A percentile compares a stretch with the other conserved stretches of the same genome.
Conservation (phyloP, 2,888 invertebrate genomes). For the Axea sp. region DNA sequence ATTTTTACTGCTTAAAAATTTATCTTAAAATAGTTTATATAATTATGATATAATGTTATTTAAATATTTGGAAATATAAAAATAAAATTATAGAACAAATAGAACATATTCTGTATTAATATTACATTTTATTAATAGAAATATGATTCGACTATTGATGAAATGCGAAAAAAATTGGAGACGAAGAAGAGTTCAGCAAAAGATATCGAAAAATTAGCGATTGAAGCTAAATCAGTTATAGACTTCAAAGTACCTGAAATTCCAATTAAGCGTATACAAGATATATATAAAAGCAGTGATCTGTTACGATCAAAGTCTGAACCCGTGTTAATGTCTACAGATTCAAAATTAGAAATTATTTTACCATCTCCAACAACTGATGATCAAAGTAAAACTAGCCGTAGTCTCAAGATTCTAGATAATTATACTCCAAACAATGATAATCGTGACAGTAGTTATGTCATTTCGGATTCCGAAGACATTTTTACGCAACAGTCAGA, state of each 20-base stretch:
- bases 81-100: too few species aligned
- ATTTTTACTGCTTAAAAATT: too few species aligned
- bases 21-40: too few species aligned
- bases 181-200: constrained; percentile 69
- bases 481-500: constrained; percentile 56
- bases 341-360: constrained; percentile 24
- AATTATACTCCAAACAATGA: constrained; percentile 21
- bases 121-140: constrained; percentile 71
- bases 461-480: constrained; percentile 62
- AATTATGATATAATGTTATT: too few species aligned
- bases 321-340: constrained; percentile 69
- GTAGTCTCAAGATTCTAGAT: constrained; percentile 29
- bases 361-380: constrained; percentile 16
- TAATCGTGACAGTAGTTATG: constrained; percentile 23
- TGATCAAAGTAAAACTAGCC: constrained; percentile 37
- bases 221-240: constrained; percentile 74
- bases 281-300: constrained; percentile 74
- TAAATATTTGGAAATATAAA: too few species aligned
- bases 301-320: constrained; percentile 75
- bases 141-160: constrained; percentile 76
- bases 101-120: too few species aligned
- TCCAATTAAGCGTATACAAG: constrained; percentile 75
- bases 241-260: constrained; percentile 78
- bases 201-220: constrained; percentile 73
- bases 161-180: constrained; percentile 77